Base-by-base conservation (phyloP, 1,140 invertebrate genomes). In the Fopius arisanus region DNA sequence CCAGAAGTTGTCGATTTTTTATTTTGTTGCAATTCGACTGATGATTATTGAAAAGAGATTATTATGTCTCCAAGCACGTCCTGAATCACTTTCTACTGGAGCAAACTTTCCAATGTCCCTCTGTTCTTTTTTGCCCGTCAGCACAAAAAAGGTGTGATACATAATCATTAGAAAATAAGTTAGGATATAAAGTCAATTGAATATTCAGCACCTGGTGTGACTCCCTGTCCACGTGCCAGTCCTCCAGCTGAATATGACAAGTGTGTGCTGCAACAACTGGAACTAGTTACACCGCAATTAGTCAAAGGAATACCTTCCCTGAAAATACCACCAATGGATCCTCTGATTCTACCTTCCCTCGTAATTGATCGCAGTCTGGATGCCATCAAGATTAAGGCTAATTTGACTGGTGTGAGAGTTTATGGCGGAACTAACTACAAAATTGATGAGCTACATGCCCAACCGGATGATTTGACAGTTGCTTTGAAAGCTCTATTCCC, bases 291-390 rank as follows among this genome's bases (percentile, higher is more conserved):
- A 43, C 91, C 91, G 0, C 87, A 89, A 48, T 80, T 93, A 4
- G 78, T 87, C 1, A 89, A 90, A 43, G 93, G 93, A 3, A 91
- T 93, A 12, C 90, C 91, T 0, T 89, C 92, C 73, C 84, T 93
- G 14, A 90, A 91, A 73, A 80, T 93, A 1, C 93, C 92, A 0
- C 80, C 91, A 0, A 75, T 93, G 29, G 93, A 94, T 75, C 92
- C 93, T 0, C 88, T 93, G 63, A 78, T 83, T 5, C 86, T 94
- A 3, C 91, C 91, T 0, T 89, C 90, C 0, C 83, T 93, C 67
- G 90, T 90, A 19, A 87, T 94, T 4, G 91, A 93, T 77, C 88
- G 92, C 73, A 91, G 90, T 40, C 84, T 91, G n/a, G 90, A 93
- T 6, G 88, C 91, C 6, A 81, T 94, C 12, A 90, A 90, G 72